Base-by-base conservation (phyloP, 2,797 vertebrate species). In the Antrozous pallidus region DNA sequence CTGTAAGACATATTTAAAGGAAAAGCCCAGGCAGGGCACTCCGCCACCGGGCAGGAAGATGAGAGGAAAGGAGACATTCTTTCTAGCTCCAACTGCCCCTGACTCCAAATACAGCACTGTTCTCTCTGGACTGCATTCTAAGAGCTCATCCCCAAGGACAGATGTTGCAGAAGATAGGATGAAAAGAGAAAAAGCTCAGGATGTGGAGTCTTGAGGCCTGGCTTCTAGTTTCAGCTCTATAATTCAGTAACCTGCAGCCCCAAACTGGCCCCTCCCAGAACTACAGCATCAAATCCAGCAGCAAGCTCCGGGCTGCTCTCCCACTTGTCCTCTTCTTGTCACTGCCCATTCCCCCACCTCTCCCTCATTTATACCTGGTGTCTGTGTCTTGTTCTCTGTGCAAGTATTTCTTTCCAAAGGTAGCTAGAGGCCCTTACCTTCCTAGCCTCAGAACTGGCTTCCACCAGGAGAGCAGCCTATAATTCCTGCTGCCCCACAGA, bases 1-100 rank as follows among this genome's bases (percentile, higher is more conserved):
- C 98, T 97, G 96, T 96, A 95, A 97, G 97, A 98, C 98, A 97
- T 98, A 98, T 98, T 98, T 98, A 98, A 98, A 98, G 98, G 97
- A 98, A 98, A 98, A 98, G 97, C 93, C 97, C 81, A 83, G 3
- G 49, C 96, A 94, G 94, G 96, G 96, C 94, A 1, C 80, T 1
- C 5, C 1, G 71, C 47, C 91, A 94, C 33, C 26, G 13, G 91
- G 92, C 90, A 71, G 97, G 84, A 94, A 92, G 61, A 85, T 0
- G 5, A 40, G 49, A 92, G 88, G 73, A 95, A 95, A 90, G 65
- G 75, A 93, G 91, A 92, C 63, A 81, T 77, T 86, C 56, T 83
- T 75, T 89, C 17, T 12, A 81, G 74, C 33, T 91, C 54, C 5
- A 47, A 78, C 81, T 10, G 0, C 65, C 49, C 71, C 40, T 4